Base-by-base conservation (phyloP, 2,113 vertebrate species). In the Trinectes maculatus region DNA sequence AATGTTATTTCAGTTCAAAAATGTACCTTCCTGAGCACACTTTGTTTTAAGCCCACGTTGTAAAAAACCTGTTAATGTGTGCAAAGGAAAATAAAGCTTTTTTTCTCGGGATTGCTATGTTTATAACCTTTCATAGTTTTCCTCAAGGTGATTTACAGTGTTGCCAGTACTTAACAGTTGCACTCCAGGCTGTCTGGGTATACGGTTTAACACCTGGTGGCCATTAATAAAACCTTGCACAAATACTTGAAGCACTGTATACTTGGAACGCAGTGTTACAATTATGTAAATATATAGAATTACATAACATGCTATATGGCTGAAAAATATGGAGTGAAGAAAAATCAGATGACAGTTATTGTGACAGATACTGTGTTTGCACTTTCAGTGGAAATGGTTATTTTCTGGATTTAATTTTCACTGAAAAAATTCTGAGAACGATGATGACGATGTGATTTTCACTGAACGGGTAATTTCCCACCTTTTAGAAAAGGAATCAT, bases 1-100 rank as follows among this genome's bases (percentile, higher is more conserved):
- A 78, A 79, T 66, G 28, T 52, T 59, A 66, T 73, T 76, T 73
- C 22, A 48, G 16, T 36, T 36, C 9, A 9, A 33, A n/a, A 63
- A 59, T 42, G 43, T 43, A 28, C 40, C 29, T 26, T 37, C 26
- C 26, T 22, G 12, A n/a, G 28, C 13, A 24, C 22, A 28, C 19
- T 65, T 46, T 46, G 34, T 44, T 82, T 75, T 49, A 71, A 66
- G 52, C 48, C 12, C 24, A 24, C n/a, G 25, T 63, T 52, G 28
- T 22, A n/a, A 8, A n/a, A 71, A 54, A 67, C 36, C 22, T 51
- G 40, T 59, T 59, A 42, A 39, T 57, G 18, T 51, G 40, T 28
- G 37, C 1, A 1, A 26, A 33, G 16, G 12, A 49, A 26, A 8
- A 39, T 39, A 8, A 2, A 7, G 4, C 7, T 70, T 57, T n/a